These are phyloP conservation scores for Cyprichromis sp. DNA, from an alignment of 2,113 vertebrate genomes.

Conservation along the genomic window DNA sequence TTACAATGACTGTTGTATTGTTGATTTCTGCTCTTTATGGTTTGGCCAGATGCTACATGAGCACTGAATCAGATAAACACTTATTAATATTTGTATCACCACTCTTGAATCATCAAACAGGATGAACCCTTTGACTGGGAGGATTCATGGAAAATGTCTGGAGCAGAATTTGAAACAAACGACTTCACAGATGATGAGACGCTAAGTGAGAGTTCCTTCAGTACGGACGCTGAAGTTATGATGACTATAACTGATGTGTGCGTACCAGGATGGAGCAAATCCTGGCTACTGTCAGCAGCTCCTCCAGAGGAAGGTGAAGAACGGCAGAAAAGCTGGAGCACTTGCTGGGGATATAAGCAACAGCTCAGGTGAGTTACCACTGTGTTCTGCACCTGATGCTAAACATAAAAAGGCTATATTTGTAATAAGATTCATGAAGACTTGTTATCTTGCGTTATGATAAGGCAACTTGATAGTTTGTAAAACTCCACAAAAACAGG, in stretches of 20 bases:
- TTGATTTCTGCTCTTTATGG: not conserved
- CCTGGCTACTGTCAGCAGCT: constrained; percentile 23
- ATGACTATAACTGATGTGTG: not conserved
- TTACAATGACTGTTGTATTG: not conserved
- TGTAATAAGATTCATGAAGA: not conserved
- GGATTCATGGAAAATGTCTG: constrained; percentile 44
- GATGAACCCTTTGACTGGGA: constrained; percentile 20
- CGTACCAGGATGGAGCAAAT: constrained; percentile 18
- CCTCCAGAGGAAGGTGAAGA: constrained; percentile 15
- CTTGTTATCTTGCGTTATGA: not conserved
- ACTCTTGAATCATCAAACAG: not conserved
- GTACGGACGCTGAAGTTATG: not conserved
- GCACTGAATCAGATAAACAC: not conserved
- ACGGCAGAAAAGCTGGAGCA: constrained; percentile 10
- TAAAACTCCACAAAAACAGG: not conserved
- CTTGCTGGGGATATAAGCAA: constrained; percentile 36
- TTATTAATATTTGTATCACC: not conserved
- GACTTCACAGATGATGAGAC: not conserved
- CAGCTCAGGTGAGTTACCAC: constrained; percentile 21
- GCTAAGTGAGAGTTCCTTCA: not conserved
- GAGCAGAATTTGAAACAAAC: not conserved
- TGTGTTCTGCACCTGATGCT: not conserved
- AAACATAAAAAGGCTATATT: not conserved
- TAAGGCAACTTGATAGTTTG: not conserved
- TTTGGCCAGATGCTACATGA: not conserved